phyloP scores from a whole-genome alignment of 1,140 invertebrate species.

The Drosophila orosa region DNA sequence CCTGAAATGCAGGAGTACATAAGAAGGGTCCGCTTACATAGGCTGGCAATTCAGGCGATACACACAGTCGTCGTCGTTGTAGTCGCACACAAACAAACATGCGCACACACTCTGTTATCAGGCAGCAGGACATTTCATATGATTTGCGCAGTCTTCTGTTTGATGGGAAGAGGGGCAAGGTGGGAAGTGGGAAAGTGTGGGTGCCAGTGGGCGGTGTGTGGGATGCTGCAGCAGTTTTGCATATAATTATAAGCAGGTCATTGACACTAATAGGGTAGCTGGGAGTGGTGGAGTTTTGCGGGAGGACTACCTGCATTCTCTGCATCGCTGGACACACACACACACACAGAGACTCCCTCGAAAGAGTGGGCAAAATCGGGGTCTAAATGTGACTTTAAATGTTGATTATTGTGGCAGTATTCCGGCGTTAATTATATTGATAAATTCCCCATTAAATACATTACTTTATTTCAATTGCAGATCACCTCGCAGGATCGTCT shows the following conservation, averaged over 20 bases:
- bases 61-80: constrained; percentile 29
- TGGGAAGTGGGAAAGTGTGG: neutral
- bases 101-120: constrained; percentile 59
- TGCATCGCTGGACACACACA: constrained; percentile 44
- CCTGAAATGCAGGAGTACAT: constrained; percentile 7
- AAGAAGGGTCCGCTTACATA: constrained; percentile 30
- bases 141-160: constrained; percentile 56
- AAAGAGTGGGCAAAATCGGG: constrained; percentile 5
- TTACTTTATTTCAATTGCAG: constrained; percentile 47
- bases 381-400: constrained; percentile 6
- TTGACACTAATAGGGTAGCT: constrained; percentile 68
- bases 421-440: too few species aligned
- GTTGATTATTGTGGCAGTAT: too few species aligned
- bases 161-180: neutral
- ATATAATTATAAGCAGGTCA: constrained; percentile 83
- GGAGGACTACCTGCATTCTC: constrained; percentile 43
- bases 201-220: constrained; percentile 36
- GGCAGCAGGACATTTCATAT: constrained; percentile 72
- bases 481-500: constrained; percentile 76
- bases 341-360: constrained; percentile 1
- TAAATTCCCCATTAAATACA: neutral
- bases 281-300: constrained; percentile 9
- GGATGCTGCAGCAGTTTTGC: constrained; percentile 65
- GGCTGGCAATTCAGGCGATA: constrained; percentile 32
- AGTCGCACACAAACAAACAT: constrained; percentile 49